These are phyloP conservation scores for Cephus nigrinus DNA, from an alignment of 2,888 invertebrate species.

Conservation along the genomic window DNA sequence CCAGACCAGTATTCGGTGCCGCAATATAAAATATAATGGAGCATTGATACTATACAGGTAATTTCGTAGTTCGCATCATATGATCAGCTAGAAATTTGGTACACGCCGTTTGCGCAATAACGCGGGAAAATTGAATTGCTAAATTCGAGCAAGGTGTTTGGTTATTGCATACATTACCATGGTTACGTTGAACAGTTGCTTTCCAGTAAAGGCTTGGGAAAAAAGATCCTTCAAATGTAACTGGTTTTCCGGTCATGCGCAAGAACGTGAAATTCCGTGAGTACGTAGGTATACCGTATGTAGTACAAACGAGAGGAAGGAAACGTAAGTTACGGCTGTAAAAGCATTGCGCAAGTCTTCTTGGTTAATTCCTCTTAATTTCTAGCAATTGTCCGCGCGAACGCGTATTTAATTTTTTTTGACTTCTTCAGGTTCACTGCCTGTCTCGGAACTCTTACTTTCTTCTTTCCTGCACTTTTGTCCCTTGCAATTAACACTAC, in stretches of 20 bases:
- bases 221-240: not conserved
- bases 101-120: not conserved
- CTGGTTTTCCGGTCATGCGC: not conserved
- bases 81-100: not conserved
- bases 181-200: not conserved
- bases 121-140: not conserved
- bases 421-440: not conserved
- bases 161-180: not conserved
- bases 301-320: not conserved
- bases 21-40: not conserved
- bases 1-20: not conserved
- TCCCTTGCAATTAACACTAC: not conserved
- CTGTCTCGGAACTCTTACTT: not conserved
- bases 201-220: not conserved
- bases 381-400: not conserved
- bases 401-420: not conserved
- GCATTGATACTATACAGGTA: not conserved
- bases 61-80: not conserved
- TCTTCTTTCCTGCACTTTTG: not conserved
- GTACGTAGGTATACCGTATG: not conserved
- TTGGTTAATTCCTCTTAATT: slow-evolving; percentile 6
- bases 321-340: not conserved
- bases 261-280: not conserved
- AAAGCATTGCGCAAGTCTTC: not conserved
- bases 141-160: not conserved